Base-by-base conservation (phyloP, 1,140 invertebrate species). In the Scaptomyza pallida region DNA sequence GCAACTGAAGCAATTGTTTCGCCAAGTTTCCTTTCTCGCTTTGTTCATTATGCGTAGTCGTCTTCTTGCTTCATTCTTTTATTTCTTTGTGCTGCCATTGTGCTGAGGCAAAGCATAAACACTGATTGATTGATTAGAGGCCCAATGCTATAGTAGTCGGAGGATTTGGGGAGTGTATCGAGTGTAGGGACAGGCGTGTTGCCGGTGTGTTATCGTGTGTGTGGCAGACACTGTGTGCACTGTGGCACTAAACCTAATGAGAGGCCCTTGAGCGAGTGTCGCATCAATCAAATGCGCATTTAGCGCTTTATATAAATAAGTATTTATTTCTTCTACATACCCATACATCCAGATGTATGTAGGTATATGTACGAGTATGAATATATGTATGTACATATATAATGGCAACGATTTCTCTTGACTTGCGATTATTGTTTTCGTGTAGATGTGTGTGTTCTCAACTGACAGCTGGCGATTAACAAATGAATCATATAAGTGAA, bases 41-140 rank as follows among this genome's bases (percentile, higher is more conserved):
- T 68, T 86, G 65, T 86, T 85, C 82, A 83, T 80, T 83, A 86
- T 74, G 61, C 51, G 45, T 17, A 55, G 77, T 54, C 65, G 72
- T 74, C 44, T 51, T 51, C 12, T 16, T 23, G 15, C 26, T 56
- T 41, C 23, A 30, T 51, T 41, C 23, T 37, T 51, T 21, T 61
- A 10, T 37, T 35, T 40, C 55, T 60, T 41, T 71, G 55, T 30
- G 35, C 47, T 19, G 40, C 63, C 55, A 70, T 82, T 78, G 75
- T 75, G 47, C 79, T 54, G 57, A 41, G 30, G 59, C 51, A 64
- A 40, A 64, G 82, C 59, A 85, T 85, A 85, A 85, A 81, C 81
- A 88, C 82, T 88, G 82, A 88, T 88, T 88, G 82, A 88, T 88
- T 88, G 82, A 88, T 88, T 88, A 88, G 78, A 88, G 82, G 83